Base-by-base conservation (phyloP, 53 echinoderm and acorn worm genomes). In the Glandiceps talaboti region DNA sequence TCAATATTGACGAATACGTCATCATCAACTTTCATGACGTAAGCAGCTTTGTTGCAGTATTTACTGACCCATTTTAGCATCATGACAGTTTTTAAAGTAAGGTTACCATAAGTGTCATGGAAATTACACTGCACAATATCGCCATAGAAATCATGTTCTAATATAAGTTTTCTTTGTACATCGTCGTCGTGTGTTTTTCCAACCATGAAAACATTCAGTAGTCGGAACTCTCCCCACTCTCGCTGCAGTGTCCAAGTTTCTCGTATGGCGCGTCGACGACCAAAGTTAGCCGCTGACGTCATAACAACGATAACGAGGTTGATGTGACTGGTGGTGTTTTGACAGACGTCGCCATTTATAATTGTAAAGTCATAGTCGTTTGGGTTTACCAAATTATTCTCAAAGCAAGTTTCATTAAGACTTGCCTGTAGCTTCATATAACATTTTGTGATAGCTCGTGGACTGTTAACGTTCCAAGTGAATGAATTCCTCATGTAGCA, bases 11-110 rank as follows among this genome's bases (percentile, higher is more conserved):
- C 78, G 20, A 77, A 73, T 80, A 92, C 87, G 82, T 92, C 92
- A 30, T 92, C 92, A 32, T 92, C 92, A 1, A 87, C 90, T 81
- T 92, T 92, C 81, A 92, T 87, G 74, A 92, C 92, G 83, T 85
- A 92, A 79, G 82, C 85, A 33, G 90, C 85, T 20, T 81, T 80
- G 0, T 82, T 83, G 75, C 92, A 92, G 64, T 82, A 85, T 73
- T 83, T 77, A 30, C 87, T 90, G 31, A 85, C 87, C 92, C 92
- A 92, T 82, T 92, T 92, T 14, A 92, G 73, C 12, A 90, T 90
- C 92, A 90, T 90, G 14, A 90, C 90, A 27, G 87, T 92, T 75
- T 92, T 92, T 31, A 90, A 28, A 0, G 87, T 85, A 28, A 92
- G 83, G 81, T 92, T 92, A 27, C 87, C 85, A 76, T 92, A 92